Conservation (phyloP, 2,797 vertebrate genomes). For the Threskiornis aethiopicus region DNA sequence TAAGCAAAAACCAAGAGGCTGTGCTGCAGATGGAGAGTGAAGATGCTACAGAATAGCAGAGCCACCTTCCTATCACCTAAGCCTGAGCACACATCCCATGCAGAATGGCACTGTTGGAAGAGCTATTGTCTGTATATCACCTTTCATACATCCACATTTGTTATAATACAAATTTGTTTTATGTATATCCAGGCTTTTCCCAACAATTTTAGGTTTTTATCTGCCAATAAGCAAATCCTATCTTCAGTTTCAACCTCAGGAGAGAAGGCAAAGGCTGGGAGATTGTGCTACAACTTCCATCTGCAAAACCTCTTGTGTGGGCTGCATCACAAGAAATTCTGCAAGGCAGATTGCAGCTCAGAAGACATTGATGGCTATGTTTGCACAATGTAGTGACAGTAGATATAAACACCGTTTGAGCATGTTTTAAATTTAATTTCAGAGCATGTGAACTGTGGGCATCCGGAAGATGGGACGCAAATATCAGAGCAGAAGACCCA, state of each 20-base stretch:
- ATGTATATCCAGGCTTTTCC: neutral
- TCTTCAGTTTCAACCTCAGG: neutral
- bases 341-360: neutral
- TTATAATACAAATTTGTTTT: neutral
- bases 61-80: neutral
- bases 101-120: neutral
- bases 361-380: neutral
- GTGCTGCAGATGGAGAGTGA: neutral
- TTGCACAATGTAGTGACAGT: neutral
- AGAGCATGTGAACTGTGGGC: neutral
- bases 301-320: neutral
- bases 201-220: neutral
- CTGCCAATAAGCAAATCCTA: neutral
- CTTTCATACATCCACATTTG: neutral
- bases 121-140: neutral
- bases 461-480: neutral
- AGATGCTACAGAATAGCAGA: neutral
- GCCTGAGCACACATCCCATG: neutral
- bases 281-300: neutral
- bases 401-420: neutral
- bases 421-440: neutral
- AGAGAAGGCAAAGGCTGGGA: neutral
- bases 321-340: neutral
- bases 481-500: neutral
- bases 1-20: neutral